Percentiles rank a stretch among this genome's conserved stretches.
These are phyloP conservation scores for Tupaia chinensis DNA, from an alignment of 2,113 vertebrate genomes.

Conservation along the genomic window DNA sequence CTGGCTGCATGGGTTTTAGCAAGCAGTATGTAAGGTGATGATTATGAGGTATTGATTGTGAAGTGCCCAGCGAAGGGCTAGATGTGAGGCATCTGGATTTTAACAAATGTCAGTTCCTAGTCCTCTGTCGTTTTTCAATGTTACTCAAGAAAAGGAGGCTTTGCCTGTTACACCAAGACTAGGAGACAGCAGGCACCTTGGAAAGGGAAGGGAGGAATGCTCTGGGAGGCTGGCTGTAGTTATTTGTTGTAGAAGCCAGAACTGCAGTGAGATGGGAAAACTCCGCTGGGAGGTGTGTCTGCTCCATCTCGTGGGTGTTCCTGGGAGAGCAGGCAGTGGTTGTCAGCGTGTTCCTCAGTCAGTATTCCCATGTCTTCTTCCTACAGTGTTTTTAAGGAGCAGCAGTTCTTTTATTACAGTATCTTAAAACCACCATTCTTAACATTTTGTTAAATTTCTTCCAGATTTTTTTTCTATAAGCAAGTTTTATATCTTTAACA, in stretches of 20 bases:
- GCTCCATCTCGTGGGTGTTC: neutral
- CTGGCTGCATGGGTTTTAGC: no score
- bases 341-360: no score
- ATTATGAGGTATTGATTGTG: neutral
- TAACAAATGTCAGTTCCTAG: neutral
- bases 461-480: neutral
- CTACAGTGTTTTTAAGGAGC: neutral
- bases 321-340: neutral
- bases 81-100: neutral
- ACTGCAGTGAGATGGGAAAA: accelerated
- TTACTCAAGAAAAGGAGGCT: neutral
- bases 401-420: neutral
- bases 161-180: neutral
- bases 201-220: neutral
- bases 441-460: neutral
- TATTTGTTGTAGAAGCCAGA: neutral
- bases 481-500: neutral
- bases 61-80: neutral
- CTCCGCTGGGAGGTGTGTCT: neutral
- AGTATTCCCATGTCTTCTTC: neutral
- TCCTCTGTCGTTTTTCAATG: neutral
- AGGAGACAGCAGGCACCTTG: neutral
- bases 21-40: neutral
- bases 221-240: no score
- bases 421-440: neutral